Conservation (phyloP, 2,113 vertebrate species). For the Grammomys surdaster region DNA sequence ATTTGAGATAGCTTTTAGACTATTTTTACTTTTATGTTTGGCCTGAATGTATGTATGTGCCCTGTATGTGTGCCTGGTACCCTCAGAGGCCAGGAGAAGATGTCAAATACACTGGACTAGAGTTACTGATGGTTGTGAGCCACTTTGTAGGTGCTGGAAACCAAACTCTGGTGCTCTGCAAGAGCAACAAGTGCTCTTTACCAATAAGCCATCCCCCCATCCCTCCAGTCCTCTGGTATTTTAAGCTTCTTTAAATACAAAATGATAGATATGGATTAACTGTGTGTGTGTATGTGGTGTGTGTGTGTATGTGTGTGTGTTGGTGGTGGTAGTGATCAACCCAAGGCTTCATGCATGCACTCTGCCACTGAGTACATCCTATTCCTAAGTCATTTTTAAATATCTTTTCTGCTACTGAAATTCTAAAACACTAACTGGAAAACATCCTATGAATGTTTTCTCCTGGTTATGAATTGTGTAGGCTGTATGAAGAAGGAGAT, state of each 20-base stretch:
- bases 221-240: not conserved
- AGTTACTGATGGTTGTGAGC: not conserved
- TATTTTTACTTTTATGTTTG: not conserved
- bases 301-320: too few relatives aligned
- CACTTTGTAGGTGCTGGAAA: not conserved
- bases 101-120: not conserved
- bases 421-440: not conserved
- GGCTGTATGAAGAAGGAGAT: not conserved
- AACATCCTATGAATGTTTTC: not conserved
- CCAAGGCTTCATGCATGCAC: not conserved
- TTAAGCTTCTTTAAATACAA: not conserved
- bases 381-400: not conserved
- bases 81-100: not conserved
- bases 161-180: not conserved
- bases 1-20: not conserved
- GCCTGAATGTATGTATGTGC: not conserved
- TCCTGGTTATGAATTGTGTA: not conserved
- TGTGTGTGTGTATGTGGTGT: not conserved
- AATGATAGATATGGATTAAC: not conserved
- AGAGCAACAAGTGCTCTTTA: not conserved
- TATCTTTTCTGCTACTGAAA: not conserved
- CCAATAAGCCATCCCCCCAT: not conserved
- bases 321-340: not conserved
- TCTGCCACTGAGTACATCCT: not conserved
- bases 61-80: not conserved